Evolutionary conservation across 2,797 vertebrate species (phyloP).

Genomic region (Lagorchestes hirsutus): DNA sequence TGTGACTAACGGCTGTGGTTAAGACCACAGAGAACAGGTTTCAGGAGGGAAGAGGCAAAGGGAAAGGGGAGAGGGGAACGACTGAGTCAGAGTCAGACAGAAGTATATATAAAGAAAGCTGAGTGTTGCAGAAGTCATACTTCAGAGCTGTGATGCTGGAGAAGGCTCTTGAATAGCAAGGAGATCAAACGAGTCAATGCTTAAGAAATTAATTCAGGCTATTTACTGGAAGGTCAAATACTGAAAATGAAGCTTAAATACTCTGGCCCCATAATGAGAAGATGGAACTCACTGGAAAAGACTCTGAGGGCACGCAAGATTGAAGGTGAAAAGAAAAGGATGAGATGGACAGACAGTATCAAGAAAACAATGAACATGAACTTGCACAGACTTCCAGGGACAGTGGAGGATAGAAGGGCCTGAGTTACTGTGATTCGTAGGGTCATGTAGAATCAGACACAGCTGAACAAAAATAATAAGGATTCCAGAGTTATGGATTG

Average conservation of each 20-base stretch:
- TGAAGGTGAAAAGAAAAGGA: background rate
- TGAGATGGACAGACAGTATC: background rate
- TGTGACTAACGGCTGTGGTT: too few species aligned
- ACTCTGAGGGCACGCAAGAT: background rate
- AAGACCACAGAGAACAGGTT: background rate
- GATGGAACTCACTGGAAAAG: background rate
- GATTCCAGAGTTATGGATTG: background rate
- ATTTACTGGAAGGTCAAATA: background rate
- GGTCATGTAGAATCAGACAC: background rate
- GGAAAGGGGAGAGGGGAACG: background rate
- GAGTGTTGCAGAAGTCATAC: background rate
- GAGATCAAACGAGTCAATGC: background rate
- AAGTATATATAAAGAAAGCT: background rate
- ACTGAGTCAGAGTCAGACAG: background rate
- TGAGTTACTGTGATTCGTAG: background rate
- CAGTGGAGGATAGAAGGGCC: background rate
- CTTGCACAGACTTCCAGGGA: background rate
- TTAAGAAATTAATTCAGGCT: background rate
- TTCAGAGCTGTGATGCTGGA: background rate
- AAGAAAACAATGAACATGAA: background rate
- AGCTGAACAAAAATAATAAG: background rate
- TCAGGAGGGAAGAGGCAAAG: background rate
- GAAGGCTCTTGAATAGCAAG: background rate
- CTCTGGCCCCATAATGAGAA: background rate
- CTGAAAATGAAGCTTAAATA: background rate